Evolutionary conservation across 1,140 invertebrate genomes (phyloP), one percentile per base, ranked within the genome.

Genomic region (Cydia pomonella): DNA sequence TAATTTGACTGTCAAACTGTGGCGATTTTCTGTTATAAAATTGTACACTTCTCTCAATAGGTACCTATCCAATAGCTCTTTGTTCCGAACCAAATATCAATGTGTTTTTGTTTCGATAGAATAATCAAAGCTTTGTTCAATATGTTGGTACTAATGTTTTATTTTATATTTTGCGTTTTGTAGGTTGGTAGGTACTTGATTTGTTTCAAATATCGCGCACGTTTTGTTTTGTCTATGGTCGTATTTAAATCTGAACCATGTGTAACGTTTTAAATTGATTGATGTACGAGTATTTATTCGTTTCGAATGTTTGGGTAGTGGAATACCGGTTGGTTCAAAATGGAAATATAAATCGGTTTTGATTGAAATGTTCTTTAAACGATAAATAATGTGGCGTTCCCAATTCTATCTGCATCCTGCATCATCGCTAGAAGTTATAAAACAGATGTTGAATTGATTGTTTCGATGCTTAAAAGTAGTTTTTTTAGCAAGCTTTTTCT

Each of bases 191-290:
- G 18, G 18, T 21, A 18, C 53, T 59, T 10, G 53, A 21, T 59
- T 59, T 59, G 53, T 59, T 59, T 7, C 18, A n/a, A 53, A 53
- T 23, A 3, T 23, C 53, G 53, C 9, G 21, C 53, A 59, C 53
- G 53, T 12, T 59, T 59, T 21, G 53, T 59, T 59, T 23, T 59
- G 53, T 59, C 53, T 59, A 59, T 59, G 53, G 47, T 59, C 6
- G 53, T 59, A 23, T 59, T 59, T 23, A 9, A 59, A 59, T 59
- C 53, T 23, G 53, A 59, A 59, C 21, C 23, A 12, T 12, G 21
- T 59, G 53, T 59, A 23, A 23, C n/a, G 50, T 10, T 59, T 50
- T 10, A 59, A 59, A 59, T 18, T 59, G 16, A 59, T 59, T 59
- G 53, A 59, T 44, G 5, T 13, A 13, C 41, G 41, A 44, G 41